Conservation (phyloP, 2,113 vertebrate species). For the Eurystomus gularis region DNA sequence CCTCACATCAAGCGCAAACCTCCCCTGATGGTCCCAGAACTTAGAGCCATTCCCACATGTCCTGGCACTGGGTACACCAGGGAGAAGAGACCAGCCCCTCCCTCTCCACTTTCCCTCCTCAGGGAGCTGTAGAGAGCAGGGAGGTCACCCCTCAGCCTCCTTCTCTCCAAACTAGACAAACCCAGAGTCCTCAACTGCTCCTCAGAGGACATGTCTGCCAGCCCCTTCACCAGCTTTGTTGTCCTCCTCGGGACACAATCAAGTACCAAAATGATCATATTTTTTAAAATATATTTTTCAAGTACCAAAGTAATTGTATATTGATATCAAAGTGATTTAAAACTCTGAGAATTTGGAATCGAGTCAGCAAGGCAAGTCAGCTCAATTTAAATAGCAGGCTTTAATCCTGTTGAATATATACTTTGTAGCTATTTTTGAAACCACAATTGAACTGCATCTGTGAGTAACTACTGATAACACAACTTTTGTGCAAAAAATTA, state of each 20-base stretch:
- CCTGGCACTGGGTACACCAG: not conserved
- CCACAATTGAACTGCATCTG: not conserved
- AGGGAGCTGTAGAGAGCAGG: not conserved
- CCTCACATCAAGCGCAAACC: not conserved
- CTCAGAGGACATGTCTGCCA: not conserved
- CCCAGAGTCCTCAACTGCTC: fast-evolving
- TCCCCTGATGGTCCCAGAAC: not conserved
- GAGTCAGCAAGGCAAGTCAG: not conserved
- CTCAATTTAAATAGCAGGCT: not conserved
- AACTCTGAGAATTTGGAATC: not conserved
- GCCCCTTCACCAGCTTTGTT: not conserved
- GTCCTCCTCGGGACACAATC: fast-evolving
- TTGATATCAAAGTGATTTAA: not conserved
- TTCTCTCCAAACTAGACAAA: not conserved
- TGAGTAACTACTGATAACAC: not conserved
- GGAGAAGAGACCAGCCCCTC: not conserved
- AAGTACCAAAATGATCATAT: not conserved
- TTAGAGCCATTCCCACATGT: not conserved
- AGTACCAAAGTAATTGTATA: not conserved
- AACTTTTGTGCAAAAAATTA: not conserved
- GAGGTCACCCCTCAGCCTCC: not conserved
- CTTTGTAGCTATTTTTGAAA: not conserved
- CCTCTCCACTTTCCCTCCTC: not conserved
- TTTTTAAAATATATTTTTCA: not conserved
- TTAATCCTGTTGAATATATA: not conserved